These are phyloP conservation scores for Premnoplex brunnescens DNA, from an alignment of 2,797 vertebrate genomes.

Conservation along the genomic window DNA sequence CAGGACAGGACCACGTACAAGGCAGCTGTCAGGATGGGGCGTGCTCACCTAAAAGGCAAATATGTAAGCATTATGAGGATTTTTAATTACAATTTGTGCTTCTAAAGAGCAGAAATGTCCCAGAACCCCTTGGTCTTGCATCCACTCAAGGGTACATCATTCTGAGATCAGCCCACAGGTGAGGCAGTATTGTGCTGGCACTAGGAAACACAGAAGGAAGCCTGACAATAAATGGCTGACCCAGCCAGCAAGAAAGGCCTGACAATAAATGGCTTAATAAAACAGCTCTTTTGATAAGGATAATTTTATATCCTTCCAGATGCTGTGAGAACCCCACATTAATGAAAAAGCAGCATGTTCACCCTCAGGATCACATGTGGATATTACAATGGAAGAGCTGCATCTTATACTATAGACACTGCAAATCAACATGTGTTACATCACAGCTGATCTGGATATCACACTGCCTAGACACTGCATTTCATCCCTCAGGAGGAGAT, in stretches of 20 bases:
- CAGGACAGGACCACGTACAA: neutral
- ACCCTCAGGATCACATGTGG: neutral
- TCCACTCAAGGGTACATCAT: neutral
- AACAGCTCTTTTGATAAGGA: neutral
- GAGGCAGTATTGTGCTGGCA: neutral
- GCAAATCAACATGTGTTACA: neutral
- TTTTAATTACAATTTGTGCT: neutral
- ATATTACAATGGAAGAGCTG: neutral
- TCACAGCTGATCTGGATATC: neutral
- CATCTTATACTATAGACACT: neutral
- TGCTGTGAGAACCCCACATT: neutral
- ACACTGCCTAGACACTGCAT: neutral
- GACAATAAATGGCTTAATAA: neutral
- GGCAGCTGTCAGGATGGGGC: neutral
- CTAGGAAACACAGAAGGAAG: neutral
- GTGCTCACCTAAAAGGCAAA: neutral
- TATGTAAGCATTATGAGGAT: accelerated
- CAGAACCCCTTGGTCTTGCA: neutral
- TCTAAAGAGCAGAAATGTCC: neutral
- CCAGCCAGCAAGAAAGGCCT: neutral
- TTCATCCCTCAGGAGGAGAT: neutral
- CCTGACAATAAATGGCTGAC: neutral
- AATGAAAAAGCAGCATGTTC: neutral
- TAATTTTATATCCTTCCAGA: neutral
- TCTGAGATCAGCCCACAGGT: neutral